Conservation (phyloP, 2,888 invertebrate genomes). For the Sesamia inferens region DNA sequence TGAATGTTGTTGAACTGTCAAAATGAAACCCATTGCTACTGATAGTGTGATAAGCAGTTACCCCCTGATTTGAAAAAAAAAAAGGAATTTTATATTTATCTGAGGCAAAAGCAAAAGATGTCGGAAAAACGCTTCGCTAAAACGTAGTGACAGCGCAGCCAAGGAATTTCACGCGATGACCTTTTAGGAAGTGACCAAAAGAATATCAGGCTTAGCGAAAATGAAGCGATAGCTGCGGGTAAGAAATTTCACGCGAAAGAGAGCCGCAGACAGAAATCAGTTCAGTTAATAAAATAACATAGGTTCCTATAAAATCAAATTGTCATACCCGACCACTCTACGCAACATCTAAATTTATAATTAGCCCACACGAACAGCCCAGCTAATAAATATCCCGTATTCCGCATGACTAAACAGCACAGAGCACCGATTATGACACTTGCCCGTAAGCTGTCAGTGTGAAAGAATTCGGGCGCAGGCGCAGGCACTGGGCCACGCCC, state of each 20-base stretch:
- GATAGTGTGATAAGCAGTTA: too few relatives aligned
- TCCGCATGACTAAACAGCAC: conserved; percentile 43
- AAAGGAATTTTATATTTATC: neutral
- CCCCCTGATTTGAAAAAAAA: neutral
- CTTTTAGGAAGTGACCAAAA: neutral
- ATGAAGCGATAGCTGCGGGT: neutral
- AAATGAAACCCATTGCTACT: too few relatives aligned
- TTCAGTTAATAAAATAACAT: neutral
- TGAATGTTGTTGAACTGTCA: too few relatives aligned
- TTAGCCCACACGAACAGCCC: neutral
- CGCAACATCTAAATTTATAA: neutral
- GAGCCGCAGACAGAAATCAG: neutral
- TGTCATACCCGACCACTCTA: neutral
- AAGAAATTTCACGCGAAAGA: neutral
- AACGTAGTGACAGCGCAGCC: too few relatives aligned
- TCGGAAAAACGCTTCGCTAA: too few relatives aligned
- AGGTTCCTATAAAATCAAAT: neutral
- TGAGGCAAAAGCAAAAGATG: too few relatives aligned
- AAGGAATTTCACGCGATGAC: too few relatives aligned
- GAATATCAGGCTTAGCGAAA: neutral
- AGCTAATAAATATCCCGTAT: conserved; percentile 20
- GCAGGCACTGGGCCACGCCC: conserved; percentile 68
- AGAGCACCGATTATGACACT: conserved; percentile 60
- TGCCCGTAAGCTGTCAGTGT: conserved; percentile 67
- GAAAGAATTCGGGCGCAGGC: conserved; percentile 79